Percentiles rank a stretch among this genome's conserved stretches.
Evolutionary conservation across 1,140 invertebrate genomes (phyloP).

Genomic region (Euwallacea fornicatus): DNA sequence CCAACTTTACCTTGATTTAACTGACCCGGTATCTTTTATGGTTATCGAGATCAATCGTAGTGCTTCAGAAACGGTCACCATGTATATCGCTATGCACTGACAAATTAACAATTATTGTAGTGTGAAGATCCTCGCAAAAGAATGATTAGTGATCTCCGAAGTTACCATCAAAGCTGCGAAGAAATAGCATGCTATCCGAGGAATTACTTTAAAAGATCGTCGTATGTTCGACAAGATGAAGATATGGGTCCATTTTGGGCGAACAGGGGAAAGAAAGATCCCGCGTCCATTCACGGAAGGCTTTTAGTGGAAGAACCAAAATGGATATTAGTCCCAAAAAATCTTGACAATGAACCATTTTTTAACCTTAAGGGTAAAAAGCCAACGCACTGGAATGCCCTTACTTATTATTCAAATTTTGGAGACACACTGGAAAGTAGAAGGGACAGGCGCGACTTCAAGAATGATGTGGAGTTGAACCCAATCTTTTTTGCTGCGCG

Average conservation of each 20-base stretch:
- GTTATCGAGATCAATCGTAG: too few species aligned
- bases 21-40: too few species aligned
- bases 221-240: constrained; percentile 23
- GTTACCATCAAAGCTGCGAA: constrained; percentile 22
- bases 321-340: not conserved
- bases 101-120: constrained; percentile 4
- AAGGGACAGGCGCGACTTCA: constrained; percentile 32
- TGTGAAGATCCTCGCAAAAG: constrained; percentile 43
- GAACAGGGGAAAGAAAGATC: constrained; percentile 50
- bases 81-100: too few species aligned
- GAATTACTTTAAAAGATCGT: constrained; percentile 40
- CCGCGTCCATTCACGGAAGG: constrained; percentile 28
- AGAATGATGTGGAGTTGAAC: constrained; percentile 25
- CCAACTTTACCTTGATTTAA: too few species aligned
- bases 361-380: constrained; percentile 46
- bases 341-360: constrained; percentile 39
- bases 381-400: constrained; percentile 6
- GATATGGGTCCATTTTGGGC: constrained; percentile 51
- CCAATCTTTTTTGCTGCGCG: constrained; percentile 42
- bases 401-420: constrained; percentile 9
- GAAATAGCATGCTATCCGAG: constrained; percentile 29
- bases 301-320: constrained; percentile 47
- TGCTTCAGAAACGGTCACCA: too few species aligned
- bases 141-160: not conserved
- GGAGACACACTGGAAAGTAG: not conserved